phyloP scores from a whole-genome alignment of 2,797 vertebrate genomes.

The Enteromius viviparus region DNA sequence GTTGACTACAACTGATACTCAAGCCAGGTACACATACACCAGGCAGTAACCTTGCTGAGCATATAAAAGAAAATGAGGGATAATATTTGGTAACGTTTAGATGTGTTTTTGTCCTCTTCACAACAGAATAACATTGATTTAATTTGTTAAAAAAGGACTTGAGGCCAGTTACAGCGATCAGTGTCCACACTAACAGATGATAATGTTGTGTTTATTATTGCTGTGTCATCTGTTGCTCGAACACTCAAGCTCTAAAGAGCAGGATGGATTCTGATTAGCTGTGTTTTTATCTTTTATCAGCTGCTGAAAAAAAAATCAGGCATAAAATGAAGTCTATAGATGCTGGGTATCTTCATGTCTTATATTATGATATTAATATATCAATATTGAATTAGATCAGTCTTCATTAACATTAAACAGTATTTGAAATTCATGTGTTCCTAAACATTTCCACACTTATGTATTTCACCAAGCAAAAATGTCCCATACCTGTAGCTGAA shows the following conservation, averaged over 20 bases:
- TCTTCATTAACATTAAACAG: background rate
- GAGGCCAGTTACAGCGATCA: background rate
- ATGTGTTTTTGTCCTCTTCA: background rate
- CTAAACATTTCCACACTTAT: background rate
- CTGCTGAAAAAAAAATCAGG: background rate
- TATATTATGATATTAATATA: background rate
- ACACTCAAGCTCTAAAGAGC: background rate
- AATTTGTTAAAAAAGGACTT: background rate
- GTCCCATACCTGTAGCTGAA: slow-evolving; percentile 81
- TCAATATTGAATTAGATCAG: background rate
- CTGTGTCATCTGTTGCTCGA: background rate
- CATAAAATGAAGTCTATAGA: background rate
- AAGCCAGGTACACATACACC: background rate
- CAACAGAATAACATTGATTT: background rate
- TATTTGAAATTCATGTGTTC: background rate
- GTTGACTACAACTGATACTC: slow-evolving; percentile 5
- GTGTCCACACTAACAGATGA: background rate
- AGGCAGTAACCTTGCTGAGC: background rate
- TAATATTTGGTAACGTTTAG: background rate
- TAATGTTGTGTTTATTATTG: background rate
- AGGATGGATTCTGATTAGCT: background rate
- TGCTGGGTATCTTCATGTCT: background rate
- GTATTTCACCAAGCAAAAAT: background rate
- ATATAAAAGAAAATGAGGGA: background rate
- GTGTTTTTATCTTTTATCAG: background rate